Evolutionary conservation across 2,797 vertebrate genomes (phyloP).

Genomic region (Molossus alvarezi): DNA sequence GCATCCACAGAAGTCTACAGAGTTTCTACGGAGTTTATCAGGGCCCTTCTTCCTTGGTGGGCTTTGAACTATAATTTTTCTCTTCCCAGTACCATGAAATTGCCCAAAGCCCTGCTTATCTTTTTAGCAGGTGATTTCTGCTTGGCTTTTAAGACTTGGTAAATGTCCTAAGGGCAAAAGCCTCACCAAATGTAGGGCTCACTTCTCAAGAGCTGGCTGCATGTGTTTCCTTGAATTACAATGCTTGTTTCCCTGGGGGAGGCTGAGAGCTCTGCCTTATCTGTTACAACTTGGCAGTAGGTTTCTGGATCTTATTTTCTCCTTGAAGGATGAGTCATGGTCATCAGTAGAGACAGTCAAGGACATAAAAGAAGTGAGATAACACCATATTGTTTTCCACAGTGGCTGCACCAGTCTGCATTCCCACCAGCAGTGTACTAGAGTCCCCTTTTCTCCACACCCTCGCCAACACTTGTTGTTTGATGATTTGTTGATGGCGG

Average conservation of each 20-base stretch:
- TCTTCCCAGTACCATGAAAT: neutral
- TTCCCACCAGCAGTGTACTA: too few relatives aligned
- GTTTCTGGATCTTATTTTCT: neutral
- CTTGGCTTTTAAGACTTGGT: slow-evolving; percentile 39
- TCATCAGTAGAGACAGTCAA: slow-evolving; percentile 5
- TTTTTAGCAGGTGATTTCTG: neutral
- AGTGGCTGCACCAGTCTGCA: too few relatives aligned
- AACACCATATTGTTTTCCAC: too few relatives aligned
- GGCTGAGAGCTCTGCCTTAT: neutral
- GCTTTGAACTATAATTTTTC: neutral
- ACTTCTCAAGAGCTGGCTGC: neutral
- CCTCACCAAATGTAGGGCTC: neutral
- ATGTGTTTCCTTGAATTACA: neutral
- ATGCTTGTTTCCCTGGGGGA: neutral
- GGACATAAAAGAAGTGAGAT: neutral
- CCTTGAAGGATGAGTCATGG: neutral
- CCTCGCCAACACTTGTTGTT: too few relatives aligned
- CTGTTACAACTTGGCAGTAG: neutral
- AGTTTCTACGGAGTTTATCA: neutral
- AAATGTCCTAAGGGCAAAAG: neutral
- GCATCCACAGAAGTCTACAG: neutral
- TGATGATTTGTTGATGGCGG: too few relatives aligned
- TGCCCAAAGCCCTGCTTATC: neutral
- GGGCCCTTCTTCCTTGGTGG: neutral
- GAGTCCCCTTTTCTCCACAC: too few relatives aligned